These are phyloP conservation scores for Drosophila pandora DNA, from an alignment of 1,140 invertebrate species.

Conservation along the genomic window DNA sequence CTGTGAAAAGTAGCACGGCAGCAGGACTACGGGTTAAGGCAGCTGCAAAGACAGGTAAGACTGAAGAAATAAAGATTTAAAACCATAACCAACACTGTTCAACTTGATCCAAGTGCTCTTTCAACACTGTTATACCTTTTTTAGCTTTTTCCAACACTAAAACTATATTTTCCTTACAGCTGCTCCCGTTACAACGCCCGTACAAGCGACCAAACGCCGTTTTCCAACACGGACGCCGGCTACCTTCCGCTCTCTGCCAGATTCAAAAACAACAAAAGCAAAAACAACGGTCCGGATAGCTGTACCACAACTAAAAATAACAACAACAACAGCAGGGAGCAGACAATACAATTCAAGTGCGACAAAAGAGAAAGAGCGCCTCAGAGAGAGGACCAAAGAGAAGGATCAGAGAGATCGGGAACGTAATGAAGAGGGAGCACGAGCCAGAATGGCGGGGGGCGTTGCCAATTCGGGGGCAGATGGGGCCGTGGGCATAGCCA, in stretches of 20 bases:
- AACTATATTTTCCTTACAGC: neutral
- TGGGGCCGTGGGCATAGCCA: neutral
- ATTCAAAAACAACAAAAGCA: neutral
- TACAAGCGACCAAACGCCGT: neutral
- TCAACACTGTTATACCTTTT: too few species aligned
- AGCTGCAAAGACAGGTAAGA: neutral
- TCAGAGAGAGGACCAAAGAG: neutral
- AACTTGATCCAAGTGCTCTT: too few species aligned
- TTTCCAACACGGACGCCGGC: neutral
- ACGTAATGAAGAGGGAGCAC: neutral
- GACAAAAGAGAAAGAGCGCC: neutral
- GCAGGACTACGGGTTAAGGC: neutral
- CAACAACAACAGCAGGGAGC: conserved; percentile 2
- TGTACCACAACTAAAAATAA: neutral
- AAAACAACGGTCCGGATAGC: neutral
- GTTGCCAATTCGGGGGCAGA: neutral
- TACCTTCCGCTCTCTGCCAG: neutral
- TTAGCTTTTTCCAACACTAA: neutral
- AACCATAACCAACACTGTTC: too few species aligned
- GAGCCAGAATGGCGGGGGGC: neutral
- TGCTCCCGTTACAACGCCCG: neutral
- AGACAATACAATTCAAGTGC: neutral
- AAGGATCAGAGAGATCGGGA: neutral
- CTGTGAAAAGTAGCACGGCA: neutral
- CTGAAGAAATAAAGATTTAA: neutral